Conservation (phyloP, 2,797 vertebrate species). For the Sebastolobus altivelis region DNA sequence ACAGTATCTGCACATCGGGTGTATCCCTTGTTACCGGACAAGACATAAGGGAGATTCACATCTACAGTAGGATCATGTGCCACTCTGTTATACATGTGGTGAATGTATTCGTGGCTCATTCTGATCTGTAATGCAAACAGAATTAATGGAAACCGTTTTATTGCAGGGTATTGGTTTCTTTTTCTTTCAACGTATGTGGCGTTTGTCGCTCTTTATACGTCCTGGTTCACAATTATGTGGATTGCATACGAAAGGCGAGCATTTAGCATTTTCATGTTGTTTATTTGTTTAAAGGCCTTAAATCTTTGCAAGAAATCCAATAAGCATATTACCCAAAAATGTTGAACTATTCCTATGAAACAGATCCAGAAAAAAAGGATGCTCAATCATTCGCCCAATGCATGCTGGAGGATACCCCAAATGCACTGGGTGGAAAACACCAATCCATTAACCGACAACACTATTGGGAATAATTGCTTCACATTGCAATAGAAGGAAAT, state of each 20-base stretch:
- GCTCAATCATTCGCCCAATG: not conserved
- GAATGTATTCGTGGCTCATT: not conserved
- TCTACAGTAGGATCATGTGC: not conserved
- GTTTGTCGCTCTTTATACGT: no score
- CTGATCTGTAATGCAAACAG: not conserved
- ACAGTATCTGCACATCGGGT: constrained; percentile 4
- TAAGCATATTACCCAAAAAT: not conserved
- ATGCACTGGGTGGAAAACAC: not conserved
- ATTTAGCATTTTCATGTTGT: no score
- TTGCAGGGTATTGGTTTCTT: not conserved
- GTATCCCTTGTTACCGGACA: constrained; percentile 5
- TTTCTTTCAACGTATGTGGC: not conserved
- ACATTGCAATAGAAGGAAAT: not conserved
- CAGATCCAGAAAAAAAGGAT: not conserved
- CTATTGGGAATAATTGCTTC: not conserved
- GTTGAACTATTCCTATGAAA: not conserved
- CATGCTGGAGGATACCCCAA: not conserved
- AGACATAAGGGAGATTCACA: constrained; percentile 1
- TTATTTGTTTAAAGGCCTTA: no score
- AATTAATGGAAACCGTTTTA: not conserved
- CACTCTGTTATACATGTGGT: not conserved
- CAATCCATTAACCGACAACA: not conserved
- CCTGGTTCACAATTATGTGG: no score
- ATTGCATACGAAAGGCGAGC: no score
- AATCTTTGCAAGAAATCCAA: not conserved